A percentile compares a stretch with the other conserved stretches of the same genome.
These are phyloP conservation scores for Falcaria lacertinaria DNA, from an alignment of 2,888 invertebrate species.

Conservation along the genomic window DNA sequence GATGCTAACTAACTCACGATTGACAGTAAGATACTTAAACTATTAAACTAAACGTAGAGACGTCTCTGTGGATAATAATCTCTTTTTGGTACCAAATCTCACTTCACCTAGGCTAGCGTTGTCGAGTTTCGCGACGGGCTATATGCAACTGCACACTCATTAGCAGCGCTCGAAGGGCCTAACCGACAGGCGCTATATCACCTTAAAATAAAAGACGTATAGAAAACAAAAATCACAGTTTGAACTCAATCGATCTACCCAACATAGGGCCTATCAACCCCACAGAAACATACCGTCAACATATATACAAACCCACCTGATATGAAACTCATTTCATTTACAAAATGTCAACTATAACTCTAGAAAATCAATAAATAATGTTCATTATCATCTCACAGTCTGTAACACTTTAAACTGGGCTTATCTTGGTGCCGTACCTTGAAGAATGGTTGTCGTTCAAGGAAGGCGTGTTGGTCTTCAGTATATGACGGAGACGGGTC, in stretches of 20 bases:
- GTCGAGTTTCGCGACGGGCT: too few species aligned
- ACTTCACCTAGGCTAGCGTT: conserved; percentile 69
- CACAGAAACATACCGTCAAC: conserved; percentile 38
- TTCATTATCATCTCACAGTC: conserved; percentile 50
- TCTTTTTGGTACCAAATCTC: conserved; percentile 78
- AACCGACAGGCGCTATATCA: conserved; percentile 48
- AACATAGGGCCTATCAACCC: conserved; percentile 16
- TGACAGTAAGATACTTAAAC: conserved; percentile 37
- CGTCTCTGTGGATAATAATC: conserved; percentile 64
- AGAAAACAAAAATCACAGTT: conserved; percentile 74
- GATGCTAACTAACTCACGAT: conserved; percentile 38
- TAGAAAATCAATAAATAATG: conserved; percentile 67
- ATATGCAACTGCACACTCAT: too few species aligned
- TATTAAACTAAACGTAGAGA: conserved; percentile 54
- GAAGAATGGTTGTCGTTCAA: conserved; percentile 45
- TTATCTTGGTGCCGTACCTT: conserved; percentile 46
- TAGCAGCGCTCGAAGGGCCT: too few species aligned
- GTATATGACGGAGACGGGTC: conserved; percentile 86
- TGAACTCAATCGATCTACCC: conserved; percentile 42
- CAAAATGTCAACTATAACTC: conserved; percentile 44
- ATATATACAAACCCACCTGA: conserved; percentile 68
- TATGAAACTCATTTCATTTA: conserved; percentile 57
- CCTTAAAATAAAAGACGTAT: conserved; percentile 54
- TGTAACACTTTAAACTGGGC: conserved; percentile 40
- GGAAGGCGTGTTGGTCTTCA: conserved; percentile 77